Evolutionary conservation across 1,140 invertebrate genomes (phyloP), one percentile per base, ranked within the genome.

Genomic region (Calliphora vicina): DNA sequence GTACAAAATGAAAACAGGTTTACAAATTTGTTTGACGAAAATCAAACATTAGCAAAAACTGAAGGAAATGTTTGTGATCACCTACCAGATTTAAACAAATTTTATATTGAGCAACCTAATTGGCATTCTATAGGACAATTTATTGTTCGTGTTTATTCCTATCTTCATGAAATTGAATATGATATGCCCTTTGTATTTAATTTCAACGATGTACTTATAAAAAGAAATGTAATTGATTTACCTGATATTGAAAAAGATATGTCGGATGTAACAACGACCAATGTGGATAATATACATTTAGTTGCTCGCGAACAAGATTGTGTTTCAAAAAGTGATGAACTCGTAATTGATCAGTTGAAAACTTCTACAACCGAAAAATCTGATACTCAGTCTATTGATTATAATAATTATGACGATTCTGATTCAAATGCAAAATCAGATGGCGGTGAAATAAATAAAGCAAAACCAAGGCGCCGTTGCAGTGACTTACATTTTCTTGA

Each of bases 401-500:
- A 12, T 8, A 29, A 84, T 13, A 57, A 83, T 50, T 23, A 27
- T 81, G 80, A 81, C 25, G n/a, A n/a, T n/a, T 57, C 57, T 15
- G 80, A 84, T 71, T 57, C 83, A 3, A 71, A 83, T 80, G 50
- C 43, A 12, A 83, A 82, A 50, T 35, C 57, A 43, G 81, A 83
- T 67, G 57, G 25, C 6, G 12, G 23, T 27, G 83, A 84, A 43
- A 43, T 76, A 26, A 93, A 92, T 83, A 94, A 93, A 86, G 86
- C 91, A 9, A 92, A 93, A 45, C 93, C 92, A 20, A 92, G 94
- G 84, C 91, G 94, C 42, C 92, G 94, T 90, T 91, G 93, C 12
- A 95, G 94, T 88, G 93, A 94, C 17, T 87, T 95, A 1, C 94
- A 92, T 35, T 93, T 94, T 83, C 88, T 95, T 12, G 93, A 95